Evolutionary conservation across 2,888 invertebrate genomes (phyloP).

Genomic region (Amorpha juglandis): DNA sequence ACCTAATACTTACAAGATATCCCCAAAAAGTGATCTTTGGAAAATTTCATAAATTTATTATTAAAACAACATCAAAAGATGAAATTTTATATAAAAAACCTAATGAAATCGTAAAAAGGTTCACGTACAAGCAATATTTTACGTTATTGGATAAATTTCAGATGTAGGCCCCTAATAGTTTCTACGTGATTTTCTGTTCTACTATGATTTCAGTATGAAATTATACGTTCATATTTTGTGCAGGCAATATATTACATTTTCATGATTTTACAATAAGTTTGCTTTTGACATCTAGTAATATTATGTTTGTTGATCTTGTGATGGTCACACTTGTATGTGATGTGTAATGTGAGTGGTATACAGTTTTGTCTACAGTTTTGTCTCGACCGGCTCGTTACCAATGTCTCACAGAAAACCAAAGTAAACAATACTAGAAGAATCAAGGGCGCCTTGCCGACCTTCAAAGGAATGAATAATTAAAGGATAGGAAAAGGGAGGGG

Average conservation of each 20-base stretch:
- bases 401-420: too few species aligned
- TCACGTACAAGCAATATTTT: conserved; percentile 64
- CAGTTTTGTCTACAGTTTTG: too few species aligned
- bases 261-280: neutral
- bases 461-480: too few species aligned
- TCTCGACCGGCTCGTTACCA: too few species aligned
- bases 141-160: conserved; percentile 68
- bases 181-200: conserved; percentile 48
- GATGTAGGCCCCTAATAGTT: conserved; percentile 54
- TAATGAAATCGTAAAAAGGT: conserved; percentile 46
- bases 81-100: conserved; percentile 37
- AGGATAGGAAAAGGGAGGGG: too few species aligned
- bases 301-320: too few species aligned
- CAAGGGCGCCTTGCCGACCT: too few species aligned
- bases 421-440: too few species aligned
- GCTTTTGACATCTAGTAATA: neutral
- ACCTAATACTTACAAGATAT: neutral
- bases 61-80: conserved; percentile 10
- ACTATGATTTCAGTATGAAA: conserved; percentile 21
- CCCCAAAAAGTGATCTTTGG: neutral
- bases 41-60: conserved; percentile 12
- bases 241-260: neutral
- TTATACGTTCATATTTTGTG: conserved; percentile 21
- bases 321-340: too few species aligned
- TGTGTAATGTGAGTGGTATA: too few species aligned